phyloP scores from a whole-genome alignment of 2,797 vertebrate genomes.

The Lepilemur septentrionalis region DNA sequence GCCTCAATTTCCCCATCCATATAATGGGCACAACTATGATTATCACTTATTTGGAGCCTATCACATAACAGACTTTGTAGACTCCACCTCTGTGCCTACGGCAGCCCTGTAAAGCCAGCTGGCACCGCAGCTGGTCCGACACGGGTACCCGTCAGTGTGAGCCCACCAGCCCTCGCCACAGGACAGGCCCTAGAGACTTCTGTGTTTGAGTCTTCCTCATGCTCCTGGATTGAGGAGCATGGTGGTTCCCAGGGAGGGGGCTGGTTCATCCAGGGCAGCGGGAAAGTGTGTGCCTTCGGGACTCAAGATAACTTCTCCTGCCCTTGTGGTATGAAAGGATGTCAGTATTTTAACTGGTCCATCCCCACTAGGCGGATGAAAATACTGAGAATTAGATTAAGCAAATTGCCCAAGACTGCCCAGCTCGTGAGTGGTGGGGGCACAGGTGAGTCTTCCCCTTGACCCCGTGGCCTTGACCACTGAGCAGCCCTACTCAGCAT shows the following conservation, averaged over 20 bases:
- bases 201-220: not conserved
- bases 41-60: not conserved
- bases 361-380: not conserved
- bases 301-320: not conserved
- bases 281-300: not conserved
- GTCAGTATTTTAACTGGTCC: not conserved
- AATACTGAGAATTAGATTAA: not conserved
- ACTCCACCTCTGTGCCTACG: not conserved
- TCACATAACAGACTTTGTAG: not conserved
- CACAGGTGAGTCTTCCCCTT: not conserved
- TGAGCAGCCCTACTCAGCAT: not conserved
- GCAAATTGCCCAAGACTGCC: not conserved
- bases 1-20: not conserved
- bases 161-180: not conserved
- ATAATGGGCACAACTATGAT: not conserved
- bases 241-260: not conserved
- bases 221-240: not conserved
- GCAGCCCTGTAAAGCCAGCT: not conserved
- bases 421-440: too few species aligned
- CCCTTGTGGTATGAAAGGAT: not conserved
- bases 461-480: not conserved
- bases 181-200: not conserved
- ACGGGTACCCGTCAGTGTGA: accelerated
- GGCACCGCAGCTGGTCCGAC: too few species aligned
- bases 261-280: not conserved